These are phyloP conservation scores for Prochilodus magdalenae DNA, from an alignment of 2,113 vertebrate genomes.

Conservation along the genomic window DNA sequence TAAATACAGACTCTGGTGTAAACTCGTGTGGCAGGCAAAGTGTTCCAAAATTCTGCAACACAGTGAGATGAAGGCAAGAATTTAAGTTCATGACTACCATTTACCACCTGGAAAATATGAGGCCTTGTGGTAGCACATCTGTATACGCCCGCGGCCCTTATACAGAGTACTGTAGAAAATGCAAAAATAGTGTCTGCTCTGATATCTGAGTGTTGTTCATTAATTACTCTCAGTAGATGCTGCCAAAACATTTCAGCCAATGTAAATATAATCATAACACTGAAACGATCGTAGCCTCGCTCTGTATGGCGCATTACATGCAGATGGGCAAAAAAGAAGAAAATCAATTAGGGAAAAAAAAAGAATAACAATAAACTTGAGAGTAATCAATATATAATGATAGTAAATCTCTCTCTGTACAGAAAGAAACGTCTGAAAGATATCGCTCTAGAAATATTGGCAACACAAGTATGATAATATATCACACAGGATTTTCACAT, in stretches of 20 bases:
- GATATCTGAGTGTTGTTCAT: constrained; percentile 27
- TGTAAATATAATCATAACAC: neutral
- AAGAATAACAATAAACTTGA: neutral
- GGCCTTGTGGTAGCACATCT: neutral
- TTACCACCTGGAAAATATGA: constrained; percentile 13
- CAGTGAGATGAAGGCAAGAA: constrained; percentile 9
- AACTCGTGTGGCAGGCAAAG: constrained; percentile 42
- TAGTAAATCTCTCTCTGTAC: constrained; percentile 25
- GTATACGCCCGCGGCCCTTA: constrained; percentile 2
- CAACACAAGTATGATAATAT: constrained; percentile 23
- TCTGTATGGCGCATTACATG: neutral
- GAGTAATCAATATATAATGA: constrained; percentile 18
- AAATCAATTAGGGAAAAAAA: neutral
- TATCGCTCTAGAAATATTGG: constrained; percentile 13
- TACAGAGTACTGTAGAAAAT: constrained; percentile 42
- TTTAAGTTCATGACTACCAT: constrained; percentile 8
- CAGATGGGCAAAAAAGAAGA: neutral
- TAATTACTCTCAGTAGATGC: constrained; percentile 12
- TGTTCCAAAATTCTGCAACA: constrained; percentile 24
- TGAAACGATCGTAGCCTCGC: neutral
- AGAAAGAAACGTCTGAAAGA: constrained; percentile 24
- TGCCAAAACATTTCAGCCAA: constrained; percentile 6
- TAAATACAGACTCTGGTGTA: constrained; percentile 62
- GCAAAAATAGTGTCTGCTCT: constrained; percentile 54
- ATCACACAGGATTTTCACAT: constrained; percentile 41